Percentiles rank a stretch among this genome's conserved stretches.
phyloP scores from a whole-genome alignment of 2,113 vertebrate species.

The Odocoileus virginianus region DNA sequence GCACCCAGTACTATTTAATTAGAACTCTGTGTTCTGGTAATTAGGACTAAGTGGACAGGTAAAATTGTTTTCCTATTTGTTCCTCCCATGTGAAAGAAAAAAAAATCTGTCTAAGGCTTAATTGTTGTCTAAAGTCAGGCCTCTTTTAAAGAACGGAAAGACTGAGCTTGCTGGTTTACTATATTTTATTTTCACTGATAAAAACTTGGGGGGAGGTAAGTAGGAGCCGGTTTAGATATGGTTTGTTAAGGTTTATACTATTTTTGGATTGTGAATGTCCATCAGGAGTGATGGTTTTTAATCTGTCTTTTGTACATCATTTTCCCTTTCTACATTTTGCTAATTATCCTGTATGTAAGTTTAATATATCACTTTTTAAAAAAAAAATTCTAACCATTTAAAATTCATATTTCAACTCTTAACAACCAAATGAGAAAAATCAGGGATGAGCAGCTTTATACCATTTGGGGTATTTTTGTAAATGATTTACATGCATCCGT shows the following conservation, averaged over 20 bases:
- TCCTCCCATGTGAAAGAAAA: not conserved
- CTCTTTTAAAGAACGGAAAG: conserved; percentile 50
- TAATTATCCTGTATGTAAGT: conserved; percentile 80
- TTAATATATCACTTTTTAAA: conserved; percentile 84
- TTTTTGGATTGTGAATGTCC: conserved; percentile 70
- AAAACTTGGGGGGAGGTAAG: not conserved
- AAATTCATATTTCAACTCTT: conserved; percentile 58
- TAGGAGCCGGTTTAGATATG: conserved; percentile 40
- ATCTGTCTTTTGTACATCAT: conserved; percentile 81
- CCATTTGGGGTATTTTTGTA: conserved; percentile 82
- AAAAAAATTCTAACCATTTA: conserved; percentile 60
- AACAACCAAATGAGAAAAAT: conserved; percentile 74
- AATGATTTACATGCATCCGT: conserved; percentile 77
- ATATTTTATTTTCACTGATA: conserved; percentile 51
- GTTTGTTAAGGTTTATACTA: conserved; percentile 68
- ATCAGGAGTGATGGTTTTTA: conserved; percentile 76
- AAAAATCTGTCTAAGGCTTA: conserved; percentile 22
- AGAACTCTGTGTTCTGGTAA: not conserved
- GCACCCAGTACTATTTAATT: not conserved
- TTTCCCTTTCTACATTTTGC: conserved; percentile 81
- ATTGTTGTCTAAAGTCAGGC: not conserved
- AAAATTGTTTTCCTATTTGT: not conserved
- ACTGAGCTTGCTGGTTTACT: conserved; percentile 31
- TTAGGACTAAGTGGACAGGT: not conserved
- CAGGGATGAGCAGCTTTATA: conserved; percentile 75